Evolutionary conservation across 2,797 vertebrate species (phyloP), one percentile per base, ranked within the genome.

Genomic region (Thalassophryne amazonica): DNA sequence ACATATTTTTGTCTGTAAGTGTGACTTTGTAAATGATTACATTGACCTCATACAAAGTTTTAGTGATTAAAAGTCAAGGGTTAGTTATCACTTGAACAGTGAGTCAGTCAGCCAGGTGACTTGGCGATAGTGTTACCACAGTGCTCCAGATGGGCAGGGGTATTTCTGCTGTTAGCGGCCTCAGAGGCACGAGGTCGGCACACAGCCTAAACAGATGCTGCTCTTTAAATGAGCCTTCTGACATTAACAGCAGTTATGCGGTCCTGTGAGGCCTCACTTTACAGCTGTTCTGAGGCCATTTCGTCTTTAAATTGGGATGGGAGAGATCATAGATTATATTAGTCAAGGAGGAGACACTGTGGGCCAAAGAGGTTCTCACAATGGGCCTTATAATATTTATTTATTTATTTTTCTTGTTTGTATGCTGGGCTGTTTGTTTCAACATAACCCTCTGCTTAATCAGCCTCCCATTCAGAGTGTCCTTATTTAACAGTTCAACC

Each of bases 271-370:
- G 75, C 79, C 76, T 86, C 85, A 64, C 75, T 89, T 84, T 90
- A 89, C 89, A 90, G 88, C 87, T 91, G 89, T 85, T 91, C 76
- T 64, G 84, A 81, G 82, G 81, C 78, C 69, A 66, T 84, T 89
- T 85, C 41, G 47, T 74, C 78, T 79, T 85, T 86, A 91, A 90
- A 91, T 89, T 90, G 83, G 78, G 71, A 88, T 73, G 75, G 67
- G 70, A 78, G 80, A 81, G 81, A 91, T 91, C 88, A 90, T 89
- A 85, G 85, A 87, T 87, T 86, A 84, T 83, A 88, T 89, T 88
- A 90, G 80, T 50, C 16, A 33, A 78, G 69, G 73, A 69, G 60
- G 60, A 83, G 80, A 70, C 80, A 80, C 80, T 71, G 60, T 8
- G 45, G 71, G 58, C 67, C 69, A 60, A 13, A 61, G 40, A n/a